These are phyloP conservation scores for Ptyas mucosa DNA, from an alignment of 2,113 vertebrate species.

Conservation along the genomic window DNA sequence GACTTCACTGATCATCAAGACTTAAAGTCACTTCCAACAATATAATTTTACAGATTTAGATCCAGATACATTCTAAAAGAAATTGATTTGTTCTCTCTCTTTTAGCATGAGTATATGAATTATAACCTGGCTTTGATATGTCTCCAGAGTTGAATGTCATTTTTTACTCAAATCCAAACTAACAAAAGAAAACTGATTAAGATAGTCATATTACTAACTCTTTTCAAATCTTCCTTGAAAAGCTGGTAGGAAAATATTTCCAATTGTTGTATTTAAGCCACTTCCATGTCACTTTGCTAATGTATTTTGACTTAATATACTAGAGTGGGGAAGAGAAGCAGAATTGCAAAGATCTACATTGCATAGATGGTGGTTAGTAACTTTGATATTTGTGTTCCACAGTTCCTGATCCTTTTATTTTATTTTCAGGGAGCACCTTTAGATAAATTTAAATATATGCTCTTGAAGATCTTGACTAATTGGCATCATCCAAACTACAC, in stretches of 20 bases:
- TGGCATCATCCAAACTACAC: neutral
- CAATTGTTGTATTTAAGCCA: neutral
- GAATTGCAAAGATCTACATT: neutral
- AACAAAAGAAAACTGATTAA: neutral
- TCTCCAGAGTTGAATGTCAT: neutral
- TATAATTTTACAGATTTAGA: neutral
- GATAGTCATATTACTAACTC: neutral
- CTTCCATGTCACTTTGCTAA: neutral
- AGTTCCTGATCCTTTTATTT: neutral
- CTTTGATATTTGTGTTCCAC: neutral
- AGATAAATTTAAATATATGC: constrained; percentile 2
- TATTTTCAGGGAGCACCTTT: constrained; percentile 9
- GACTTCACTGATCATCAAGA: neutral
- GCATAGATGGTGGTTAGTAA: neutral
- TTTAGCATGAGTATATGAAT: neutral
- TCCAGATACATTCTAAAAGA: neutral
- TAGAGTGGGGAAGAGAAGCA: neutral
- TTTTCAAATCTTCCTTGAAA: neutral
- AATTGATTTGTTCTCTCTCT: neutral
- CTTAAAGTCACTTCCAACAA: neutral
- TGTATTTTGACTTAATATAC: neutral
- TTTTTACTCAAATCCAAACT: neutral
- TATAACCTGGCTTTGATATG: neutral
- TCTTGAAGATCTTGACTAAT: constrained; percentile 1
- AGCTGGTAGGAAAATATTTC: neutral